These are phyloP conservation scores for Fringilla coelebs DNA, from an alignment of 2,797 vertebrate genomes.

Conservation along the genomic window DNA sequence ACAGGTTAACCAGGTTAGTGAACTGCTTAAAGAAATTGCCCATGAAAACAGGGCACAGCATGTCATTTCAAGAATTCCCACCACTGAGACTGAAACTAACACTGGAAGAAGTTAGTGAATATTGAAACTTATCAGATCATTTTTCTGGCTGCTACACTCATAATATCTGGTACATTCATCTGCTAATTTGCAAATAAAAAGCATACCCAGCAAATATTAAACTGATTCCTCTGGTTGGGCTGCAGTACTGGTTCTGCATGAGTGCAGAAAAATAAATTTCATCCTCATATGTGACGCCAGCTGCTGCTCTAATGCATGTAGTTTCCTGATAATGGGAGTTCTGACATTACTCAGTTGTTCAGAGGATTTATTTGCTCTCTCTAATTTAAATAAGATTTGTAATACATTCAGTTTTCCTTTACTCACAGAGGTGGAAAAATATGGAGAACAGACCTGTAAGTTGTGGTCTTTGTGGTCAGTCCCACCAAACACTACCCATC, in stretches of 20 bases:
- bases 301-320: background rate
- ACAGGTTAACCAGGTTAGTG: background rate
- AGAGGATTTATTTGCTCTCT: background rate
- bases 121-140: background rate
- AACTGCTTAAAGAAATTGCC: background rate
- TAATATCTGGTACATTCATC: background rate
- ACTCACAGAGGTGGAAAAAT: background rate
- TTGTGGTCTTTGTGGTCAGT: background rate
- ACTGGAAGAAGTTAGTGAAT: background rate
- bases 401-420: background rate
- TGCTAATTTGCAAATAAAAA: constrained; percentile 1
- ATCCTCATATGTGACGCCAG: background rate
- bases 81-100: background rate
- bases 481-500: background rate
- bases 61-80: background rate
- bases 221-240: background rate
- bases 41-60: background rate
- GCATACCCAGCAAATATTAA: background rate
- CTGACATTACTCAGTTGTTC: background rate
- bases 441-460: background rate
- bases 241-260: background rate
- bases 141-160: background rate
- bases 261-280: background rate
- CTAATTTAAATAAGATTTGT: background rate
- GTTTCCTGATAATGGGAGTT: background rate